Evolutionary conservation across 2,888 invertebrate genomes (phyloP).

Genomic region (Seira sanloemensis): DNA sequence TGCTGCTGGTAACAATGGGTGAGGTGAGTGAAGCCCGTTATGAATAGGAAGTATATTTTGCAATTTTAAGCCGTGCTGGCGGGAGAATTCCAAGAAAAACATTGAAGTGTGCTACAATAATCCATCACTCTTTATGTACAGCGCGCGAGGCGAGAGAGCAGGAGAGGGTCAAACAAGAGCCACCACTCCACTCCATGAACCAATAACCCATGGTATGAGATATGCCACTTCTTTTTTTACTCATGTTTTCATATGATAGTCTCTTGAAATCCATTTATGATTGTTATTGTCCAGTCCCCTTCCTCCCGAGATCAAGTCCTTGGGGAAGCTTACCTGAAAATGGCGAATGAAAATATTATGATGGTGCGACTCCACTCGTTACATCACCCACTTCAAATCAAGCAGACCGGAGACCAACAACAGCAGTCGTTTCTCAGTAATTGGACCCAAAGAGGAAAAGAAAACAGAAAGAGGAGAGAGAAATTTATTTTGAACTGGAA

Average conservation of each 20-base stretch:
- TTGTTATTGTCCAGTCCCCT: constrained; percentile 54
- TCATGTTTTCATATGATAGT: constrained; percentile 32
- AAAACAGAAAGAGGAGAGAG: constrained; percentile 21
- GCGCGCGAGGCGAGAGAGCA: background rate
- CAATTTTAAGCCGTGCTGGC: background rate
- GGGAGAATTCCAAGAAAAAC: constrained; percentile 11
- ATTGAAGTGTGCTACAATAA: constrained; percentile 12
- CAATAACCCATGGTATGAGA: constrained; percentile 14
- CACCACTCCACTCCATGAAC: constrained; percentile 1
- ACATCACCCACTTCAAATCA: constrained; percentile 33
- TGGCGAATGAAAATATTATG: constrained; percentile 54
- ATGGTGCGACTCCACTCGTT: constrained; percentile 25
- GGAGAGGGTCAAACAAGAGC: constrained; percentile 5
- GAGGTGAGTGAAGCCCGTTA: too few relatives aligned
- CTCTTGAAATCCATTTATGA: constrained; percentile 52
- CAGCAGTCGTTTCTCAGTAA: constrained; percentile 16
- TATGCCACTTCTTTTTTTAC: constrained; percentile 10
- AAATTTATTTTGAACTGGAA: constrained; percentile 25
- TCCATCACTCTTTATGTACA: background rate
- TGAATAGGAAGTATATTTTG: constrained; percentile 16
- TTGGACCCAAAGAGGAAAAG: constrained; percentile 37
- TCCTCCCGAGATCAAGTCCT: constrained; percentile 41
- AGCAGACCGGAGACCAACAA: background rate
- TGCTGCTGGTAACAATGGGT: background rate
- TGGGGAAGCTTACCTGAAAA: constrained; percentile 59